Conservation (phyloP, 2,888 invertebrate species). For the Desoria tigrina region DNA sequence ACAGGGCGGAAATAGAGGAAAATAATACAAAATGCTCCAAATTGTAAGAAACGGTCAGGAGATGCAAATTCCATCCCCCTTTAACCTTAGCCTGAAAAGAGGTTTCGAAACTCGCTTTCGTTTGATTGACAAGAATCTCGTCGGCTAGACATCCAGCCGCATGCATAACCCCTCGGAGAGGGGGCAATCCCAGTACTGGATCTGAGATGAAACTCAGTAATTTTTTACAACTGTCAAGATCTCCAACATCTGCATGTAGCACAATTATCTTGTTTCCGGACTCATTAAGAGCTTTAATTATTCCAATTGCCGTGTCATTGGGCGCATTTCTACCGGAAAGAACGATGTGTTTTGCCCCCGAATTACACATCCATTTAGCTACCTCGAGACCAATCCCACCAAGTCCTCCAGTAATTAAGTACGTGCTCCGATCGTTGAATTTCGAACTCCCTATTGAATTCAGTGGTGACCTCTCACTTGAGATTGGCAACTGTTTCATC, state of each 20-base stretch:
- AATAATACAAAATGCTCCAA: constrained; percentile 32
- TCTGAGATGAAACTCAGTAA: neutral
- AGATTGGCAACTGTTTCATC: neutral
- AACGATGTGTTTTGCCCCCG: constrained; percentile 18
- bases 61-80: constrained; percentile 27
- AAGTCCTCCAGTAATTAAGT: constrained; percentile 33
- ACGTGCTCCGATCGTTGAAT: constrained; percentile 24
- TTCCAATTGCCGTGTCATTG: neutral
- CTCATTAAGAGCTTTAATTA: constrained; percentile 1
- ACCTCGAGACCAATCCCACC: constrained; percentile 32
- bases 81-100: constrained; percentile 22
- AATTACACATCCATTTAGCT: constrained; percentile 25
- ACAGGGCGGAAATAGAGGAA: constrained; percentile 1
- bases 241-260: constrained; percentile 10
- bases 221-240: neutral
- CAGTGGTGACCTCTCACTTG: neutral
- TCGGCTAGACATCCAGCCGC: constrained; percentile 27
- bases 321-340: constrained; percentile 13
- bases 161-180: constrained; percentile 27
- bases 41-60: neutral
- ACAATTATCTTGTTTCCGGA: neutral
- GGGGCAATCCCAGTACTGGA: constrained; percentile 14
- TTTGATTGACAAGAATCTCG: constrained; percentile 16
- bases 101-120: constrained; percentile 11
- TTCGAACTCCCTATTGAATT: neutral